Evolutionary conservation across 2,888 invertebrate genomes (phyloP).

Genomic region (Stenotaenia linearis): DNA sequence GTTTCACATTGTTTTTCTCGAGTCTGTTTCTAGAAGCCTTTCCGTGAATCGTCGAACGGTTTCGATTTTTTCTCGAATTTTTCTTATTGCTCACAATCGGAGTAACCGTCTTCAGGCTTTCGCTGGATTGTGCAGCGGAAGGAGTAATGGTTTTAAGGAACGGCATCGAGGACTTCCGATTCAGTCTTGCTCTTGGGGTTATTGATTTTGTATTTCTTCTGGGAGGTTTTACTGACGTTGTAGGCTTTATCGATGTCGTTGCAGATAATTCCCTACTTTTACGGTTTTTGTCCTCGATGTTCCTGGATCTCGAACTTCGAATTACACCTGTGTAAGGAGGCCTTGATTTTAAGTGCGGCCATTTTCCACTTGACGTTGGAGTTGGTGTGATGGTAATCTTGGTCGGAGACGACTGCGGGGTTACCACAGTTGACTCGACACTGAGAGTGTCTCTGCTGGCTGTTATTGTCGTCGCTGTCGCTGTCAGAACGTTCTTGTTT

Average conservation of each 20-base stretch:
- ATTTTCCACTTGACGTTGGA: background rate
- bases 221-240: too few species aligned
- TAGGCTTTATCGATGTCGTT: background rate
- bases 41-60: conserved; percentile 13
- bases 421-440: background rate
- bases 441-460: background rate
- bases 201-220: background rate
- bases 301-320: background rate
- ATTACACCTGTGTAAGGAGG: conserved; percentile 19
- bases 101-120: background rate
- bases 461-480: background rate
- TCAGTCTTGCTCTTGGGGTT: background rate
- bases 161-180: background rate
- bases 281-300: conserved; percentile 13
- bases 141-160: conserved; percentile 9
- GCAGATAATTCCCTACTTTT: conserved; percentile 5
- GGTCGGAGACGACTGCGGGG: background rate
- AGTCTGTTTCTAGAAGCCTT: conserved; percentile 27
- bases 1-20: background rate
- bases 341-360: conserved; percentile 21
- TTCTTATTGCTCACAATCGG: conserved; percentile 1
- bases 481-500: background rate
- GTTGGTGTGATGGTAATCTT: background rate
- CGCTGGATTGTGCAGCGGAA: background rate
- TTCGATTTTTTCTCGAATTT: background rate